A percentile compares a stretch with the other conserved stretches of the same genome.
Conservation (phyloP, 2,113 vertebrate genomes). For the Myrmecophaga tridactyla region DNA sequence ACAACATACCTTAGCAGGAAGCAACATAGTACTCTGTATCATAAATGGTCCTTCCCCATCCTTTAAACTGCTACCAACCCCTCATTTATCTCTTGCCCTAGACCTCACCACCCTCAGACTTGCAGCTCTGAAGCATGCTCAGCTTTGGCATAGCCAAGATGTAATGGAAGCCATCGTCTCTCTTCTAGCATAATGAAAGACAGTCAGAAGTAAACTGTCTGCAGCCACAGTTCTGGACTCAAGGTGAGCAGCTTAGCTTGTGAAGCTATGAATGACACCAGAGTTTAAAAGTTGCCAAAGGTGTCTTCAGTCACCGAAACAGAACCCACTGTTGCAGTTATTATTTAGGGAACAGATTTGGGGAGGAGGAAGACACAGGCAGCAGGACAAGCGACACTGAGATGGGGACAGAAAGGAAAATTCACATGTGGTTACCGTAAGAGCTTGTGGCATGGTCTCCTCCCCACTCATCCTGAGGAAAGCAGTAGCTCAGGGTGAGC, state of each 20-base stretch:
- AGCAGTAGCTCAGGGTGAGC: neutral
- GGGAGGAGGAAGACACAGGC: conserved; percentile 12
- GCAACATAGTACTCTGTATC: rapidly evolving
- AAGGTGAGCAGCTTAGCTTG: conserved; percentile 12
- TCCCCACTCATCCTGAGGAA: neutral
- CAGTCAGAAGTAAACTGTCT: neutral
- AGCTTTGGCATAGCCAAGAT: neutral
- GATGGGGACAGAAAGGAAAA: neutral
- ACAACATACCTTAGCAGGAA: neutral
- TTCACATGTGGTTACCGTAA: neutral
- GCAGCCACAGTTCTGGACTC: neutral
- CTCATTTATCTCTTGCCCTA: neutral
- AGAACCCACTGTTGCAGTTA: conserved; percentile 10
- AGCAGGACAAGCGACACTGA: neutral
- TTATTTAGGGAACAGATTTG: conserved; percentile 44
- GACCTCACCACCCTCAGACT: neutral
- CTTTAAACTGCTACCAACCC: neutral
- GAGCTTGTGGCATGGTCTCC: neutral
- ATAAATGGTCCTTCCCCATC: neutral
- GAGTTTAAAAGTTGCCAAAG: conserved; percentile 35
- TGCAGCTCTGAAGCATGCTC: no score
- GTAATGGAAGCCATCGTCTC: rapidly evolving
- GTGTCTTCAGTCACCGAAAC: conserved; percentile 9
- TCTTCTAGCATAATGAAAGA: neutral
- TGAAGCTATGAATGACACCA: neutral